A percentile compares a stretch with the other conserved stretches of the same genome.
Conservation (phyloP, 2,888 invertebrate species). For the Eilema caniola region DNA sequence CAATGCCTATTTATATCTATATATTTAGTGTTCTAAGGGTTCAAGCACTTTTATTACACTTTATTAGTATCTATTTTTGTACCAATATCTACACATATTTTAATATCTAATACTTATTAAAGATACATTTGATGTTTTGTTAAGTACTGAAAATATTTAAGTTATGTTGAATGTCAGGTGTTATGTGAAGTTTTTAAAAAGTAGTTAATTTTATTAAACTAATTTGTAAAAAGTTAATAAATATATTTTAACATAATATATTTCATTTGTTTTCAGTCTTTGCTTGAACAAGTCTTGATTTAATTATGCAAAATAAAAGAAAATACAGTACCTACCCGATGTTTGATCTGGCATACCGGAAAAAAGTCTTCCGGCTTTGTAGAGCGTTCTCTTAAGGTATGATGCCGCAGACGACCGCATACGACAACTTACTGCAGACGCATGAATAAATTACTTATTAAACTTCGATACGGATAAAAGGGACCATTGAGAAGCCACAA, state of each 20-base stretch:
- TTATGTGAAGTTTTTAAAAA: slow-evolving; percentile 66
- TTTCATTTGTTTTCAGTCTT: background rate
- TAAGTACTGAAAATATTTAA: slow-evolving; percentile 66
- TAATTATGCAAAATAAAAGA: background rate
- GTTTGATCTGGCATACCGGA: background rate
- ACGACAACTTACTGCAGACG: too few relatives aligned
- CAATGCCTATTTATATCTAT: slow-evolving; percentile 13
- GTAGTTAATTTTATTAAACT: slow-evolving; percentile 70
- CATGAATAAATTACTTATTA: too few relatives aligned
- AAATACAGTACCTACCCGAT: background rate
- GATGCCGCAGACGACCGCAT: too few relatives aligned
- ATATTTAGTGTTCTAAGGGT: slow-evolving; percentile 14
- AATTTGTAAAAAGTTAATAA: slow-evolving; percentile 82
- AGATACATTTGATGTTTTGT: slow-evolving; percentile 56
- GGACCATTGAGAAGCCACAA: too few relatives aligned
- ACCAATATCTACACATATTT: slow-evolving; percentile 38
- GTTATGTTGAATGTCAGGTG: slow-evolving; percentile 62
- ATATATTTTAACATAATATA: slow-evolving; percentile 76
- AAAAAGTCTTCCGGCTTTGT: background rate
- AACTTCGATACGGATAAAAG: too few relatives aligned
- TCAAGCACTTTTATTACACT: slow-evolving; percentile 36
- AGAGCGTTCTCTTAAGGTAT: too few relatives aligned
- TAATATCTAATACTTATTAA: slow-evolving; percentile 33
- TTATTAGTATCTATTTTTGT: slow-evolving; percentile 26
- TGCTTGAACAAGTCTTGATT: background rate